These are phyloP conservation scores for Pagrus major DNA, from an alignment of 2,113 vertebrate species.

Conservation along the genomic window DNA sequence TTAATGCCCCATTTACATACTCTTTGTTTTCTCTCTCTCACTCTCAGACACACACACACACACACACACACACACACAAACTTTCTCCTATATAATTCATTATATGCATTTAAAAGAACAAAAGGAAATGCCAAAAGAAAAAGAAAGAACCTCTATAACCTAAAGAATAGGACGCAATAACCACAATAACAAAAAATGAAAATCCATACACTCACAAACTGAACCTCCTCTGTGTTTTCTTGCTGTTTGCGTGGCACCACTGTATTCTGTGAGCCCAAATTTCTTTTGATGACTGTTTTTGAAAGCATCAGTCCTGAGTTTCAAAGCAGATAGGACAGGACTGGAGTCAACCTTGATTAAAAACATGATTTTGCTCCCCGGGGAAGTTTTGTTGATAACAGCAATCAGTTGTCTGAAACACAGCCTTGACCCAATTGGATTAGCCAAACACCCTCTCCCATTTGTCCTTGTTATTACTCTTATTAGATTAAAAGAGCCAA, in stretches of 20 bases:
- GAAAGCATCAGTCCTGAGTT: neutral
- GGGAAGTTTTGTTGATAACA: slow-evolving; percentile 36
- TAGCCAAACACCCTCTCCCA: slow-evolving; percentile 62
- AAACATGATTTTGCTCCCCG: slow-evolving; percentile 2
- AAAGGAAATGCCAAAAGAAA: neutral
- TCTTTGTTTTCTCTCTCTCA: neutral
- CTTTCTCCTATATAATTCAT: neutral
- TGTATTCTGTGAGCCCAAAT: no score
- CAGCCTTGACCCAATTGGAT: slow-evolving; percentile 62
- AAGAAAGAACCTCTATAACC: neutral
- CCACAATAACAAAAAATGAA: neutral
- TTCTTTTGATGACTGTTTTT: neutral
- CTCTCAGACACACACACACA: neutral
- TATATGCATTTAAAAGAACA: neutral
- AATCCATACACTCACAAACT: neutral
- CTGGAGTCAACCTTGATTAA: neutral
- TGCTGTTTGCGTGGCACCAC: neutral
- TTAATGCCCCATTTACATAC: slow-evolving; percentile 39
- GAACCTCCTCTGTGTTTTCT: neutral
- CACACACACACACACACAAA: no score
- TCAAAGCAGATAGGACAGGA: slow-evolving; percentile 1
- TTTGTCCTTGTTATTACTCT: slow-evolving; percentile 69
- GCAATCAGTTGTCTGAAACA: slow-evolving; percentile 25
- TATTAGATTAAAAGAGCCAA: slow-evolving; percentile 72
- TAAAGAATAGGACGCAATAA: neutral